phyloP scores from a whole-genome alignment of 2,113 vertebrate species.

The Perognathus longimembris region DNA sequence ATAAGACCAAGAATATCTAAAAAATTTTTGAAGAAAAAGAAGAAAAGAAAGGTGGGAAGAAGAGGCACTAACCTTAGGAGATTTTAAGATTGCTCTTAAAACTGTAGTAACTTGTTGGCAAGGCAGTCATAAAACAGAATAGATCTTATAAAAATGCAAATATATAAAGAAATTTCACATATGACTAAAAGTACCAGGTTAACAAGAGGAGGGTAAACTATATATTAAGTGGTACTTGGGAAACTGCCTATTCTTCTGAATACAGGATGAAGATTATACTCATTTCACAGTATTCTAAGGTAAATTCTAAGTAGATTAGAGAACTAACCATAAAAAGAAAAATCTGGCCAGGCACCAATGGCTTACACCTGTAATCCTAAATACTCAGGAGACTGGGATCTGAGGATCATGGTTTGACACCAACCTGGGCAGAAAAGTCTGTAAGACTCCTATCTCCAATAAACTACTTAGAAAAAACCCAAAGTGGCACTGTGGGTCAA shows the following conservation, averaged over 20 bases:
- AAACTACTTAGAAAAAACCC: too few relatives aligned
- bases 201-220: neutral
- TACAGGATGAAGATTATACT: constrained; percentile 39
- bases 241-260: constrained; percentile 7
- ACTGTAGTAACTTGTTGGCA: neutral
- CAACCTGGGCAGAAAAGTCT: too few relatives aligned
- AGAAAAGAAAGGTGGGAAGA: neutral
- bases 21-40: neutral
- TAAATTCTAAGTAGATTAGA: constrained; percentile 55
- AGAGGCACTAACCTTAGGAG: neutral
- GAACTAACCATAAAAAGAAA: neutral
- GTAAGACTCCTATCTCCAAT: too few relatives aligned
- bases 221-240: neutral
- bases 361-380: too few relatives aligned
- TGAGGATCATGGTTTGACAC: too few relatives aligned
- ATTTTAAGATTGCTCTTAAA: neutral
- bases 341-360: too few relatives aligned
- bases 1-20: neutral
- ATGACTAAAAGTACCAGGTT: neutral
- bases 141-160: neutral
- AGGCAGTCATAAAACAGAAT: neutral
- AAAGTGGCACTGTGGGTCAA: too few relatives aligned
- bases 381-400: too few relatives aligned
- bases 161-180: neutral
- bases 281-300: constrained; percentile 4